phyloP scores from a whole-genome alignment of 2,888 invertebrate genomes.

The Phrixothrix hirtus region DNA sequence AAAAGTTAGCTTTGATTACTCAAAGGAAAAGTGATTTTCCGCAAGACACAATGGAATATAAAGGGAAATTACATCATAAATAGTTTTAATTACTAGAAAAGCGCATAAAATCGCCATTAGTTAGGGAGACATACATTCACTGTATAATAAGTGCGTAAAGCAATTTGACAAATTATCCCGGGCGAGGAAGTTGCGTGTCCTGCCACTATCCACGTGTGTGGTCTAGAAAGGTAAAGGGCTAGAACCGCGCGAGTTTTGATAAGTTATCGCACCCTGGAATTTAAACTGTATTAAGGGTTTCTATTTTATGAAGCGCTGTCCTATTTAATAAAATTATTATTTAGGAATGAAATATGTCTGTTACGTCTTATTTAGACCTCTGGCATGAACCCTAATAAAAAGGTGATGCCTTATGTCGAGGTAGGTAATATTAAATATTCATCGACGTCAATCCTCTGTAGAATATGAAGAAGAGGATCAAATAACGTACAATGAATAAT shows the following conservation, averaged over 20 bases:
- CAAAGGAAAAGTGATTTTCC: constrained; percentile 14
- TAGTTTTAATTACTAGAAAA: constrained; percentile 40
- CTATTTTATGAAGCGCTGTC: constrained; percentile 25
- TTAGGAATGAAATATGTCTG: constrained; percentile 13
- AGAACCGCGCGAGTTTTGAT: constrained; percentile 21
- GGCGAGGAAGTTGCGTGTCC: constrained; percentile 33
- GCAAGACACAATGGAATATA: constrained; percentile 26
- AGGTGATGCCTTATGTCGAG: too few relatives aligned
- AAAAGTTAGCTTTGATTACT: constrained; percentile 11
- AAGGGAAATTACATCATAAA: constrained; percentile 34
- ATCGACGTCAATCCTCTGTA: background rate
- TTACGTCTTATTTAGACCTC: constrained; percentile 13
- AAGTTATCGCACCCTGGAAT: constrained; percentile 33
- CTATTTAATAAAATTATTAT: constrained; percentile 19
- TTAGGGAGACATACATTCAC: constrained; percentile 36
- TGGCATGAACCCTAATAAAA: too few relatives aligned
- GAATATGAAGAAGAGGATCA: too few relatives aligned
- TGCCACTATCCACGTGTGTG: constrained; percentile 37
- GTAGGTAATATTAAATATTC: background rate
- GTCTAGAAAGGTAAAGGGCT: constrained; percentile 35
- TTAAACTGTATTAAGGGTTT: constrained; percentile 26
- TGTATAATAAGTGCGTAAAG: constrained; percentile 40
- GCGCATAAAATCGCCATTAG: constrained; percentile 43
- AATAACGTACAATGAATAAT: too few relatives aligned
- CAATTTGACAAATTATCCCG: constrained; percentile 37